Evolutionary conservation across 2,797 vertebrate species (phyloP).

Genomic region (Thunnus albacares): DNA sequence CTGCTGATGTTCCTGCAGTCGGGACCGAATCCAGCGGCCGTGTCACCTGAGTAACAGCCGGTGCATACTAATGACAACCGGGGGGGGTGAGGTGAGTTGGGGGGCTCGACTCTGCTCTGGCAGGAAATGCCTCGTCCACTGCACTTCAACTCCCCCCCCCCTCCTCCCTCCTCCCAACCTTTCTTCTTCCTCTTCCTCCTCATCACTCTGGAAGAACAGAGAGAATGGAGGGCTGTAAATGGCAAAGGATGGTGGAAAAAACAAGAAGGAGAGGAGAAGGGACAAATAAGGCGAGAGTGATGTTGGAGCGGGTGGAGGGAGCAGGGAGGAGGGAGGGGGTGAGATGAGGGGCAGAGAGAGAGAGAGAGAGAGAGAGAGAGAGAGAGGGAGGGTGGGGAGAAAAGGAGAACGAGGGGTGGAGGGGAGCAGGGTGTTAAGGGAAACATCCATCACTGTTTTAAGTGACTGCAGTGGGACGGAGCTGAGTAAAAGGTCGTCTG

Average conservation of each 20-base stretch:
- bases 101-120: constrained; percentile 33
- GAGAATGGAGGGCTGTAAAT: constrained; percentile 40
- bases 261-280: constrained; percentile 32
- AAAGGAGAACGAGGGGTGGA: constrained; percentile 12
- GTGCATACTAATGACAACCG: constrained; percentile 72
- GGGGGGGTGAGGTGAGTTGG: background rate
- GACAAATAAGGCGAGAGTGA: constrained; percentile 49
- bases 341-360: background rate
- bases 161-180: background rate
- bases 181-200: constrained; percentile 54
- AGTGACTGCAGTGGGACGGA: constrained; percentile 79
- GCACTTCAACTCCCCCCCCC: constrained; percentile 14
- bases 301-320: background rate
- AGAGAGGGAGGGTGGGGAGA: background rate
- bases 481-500: constrained; percentile 75
- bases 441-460: constrained; percentile 83
- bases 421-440: constrained; percentile 49
- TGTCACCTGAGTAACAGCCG: constrained; percentile 73
- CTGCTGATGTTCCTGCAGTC: constrained; percentile 66
- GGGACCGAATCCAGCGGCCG: constrained; percentile 61
- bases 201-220: constrained; percentile 60
- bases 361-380: background rate
- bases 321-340: background rate
- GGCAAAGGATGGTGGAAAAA: constrained; percentile 7
- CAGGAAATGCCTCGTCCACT: constrained; percentile 46